phyloP scores from a whole-genome alignment of 2,888 invertebrate species.

The Lepas anatifera region DNA sequence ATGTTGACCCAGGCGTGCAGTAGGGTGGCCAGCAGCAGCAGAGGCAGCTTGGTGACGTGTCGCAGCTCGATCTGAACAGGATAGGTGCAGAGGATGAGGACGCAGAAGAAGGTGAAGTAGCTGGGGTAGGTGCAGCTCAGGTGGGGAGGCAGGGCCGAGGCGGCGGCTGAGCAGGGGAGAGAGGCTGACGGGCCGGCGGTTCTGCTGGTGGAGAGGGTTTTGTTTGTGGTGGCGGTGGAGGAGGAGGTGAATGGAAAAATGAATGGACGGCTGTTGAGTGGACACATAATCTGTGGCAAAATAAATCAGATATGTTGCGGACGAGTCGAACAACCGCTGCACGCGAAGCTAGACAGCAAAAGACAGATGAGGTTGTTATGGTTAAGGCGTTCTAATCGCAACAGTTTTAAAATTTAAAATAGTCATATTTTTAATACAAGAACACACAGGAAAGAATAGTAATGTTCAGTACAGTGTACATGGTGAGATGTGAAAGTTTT shows the following conservation, averaged over 20 bases:
- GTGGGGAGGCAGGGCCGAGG: not conserved
- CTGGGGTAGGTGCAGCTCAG: slow-evolving; percentile 51
- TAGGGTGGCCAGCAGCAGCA: slow-evolving; percentile 48
- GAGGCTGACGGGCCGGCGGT: not conserved
- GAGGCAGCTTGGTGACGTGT: slow-evolving; percentile 51
- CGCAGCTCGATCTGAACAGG: slow-evolving; percentile 58
- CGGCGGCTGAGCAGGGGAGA: not conserved
- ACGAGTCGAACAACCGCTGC: no score
- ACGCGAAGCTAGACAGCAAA: no score
- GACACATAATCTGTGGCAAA: not conserved
- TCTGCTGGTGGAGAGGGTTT: no score
- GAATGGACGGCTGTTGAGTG: not conserved
- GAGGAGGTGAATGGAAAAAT: no score
- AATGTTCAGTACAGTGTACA: no score
- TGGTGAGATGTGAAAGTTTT: no score
- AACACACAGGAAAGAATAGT: no score
- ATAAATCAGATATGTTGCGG: no score
- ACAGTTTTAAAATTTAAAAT: not conserved
- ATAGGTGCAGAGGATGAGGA: slow-evolving; percentile 53
- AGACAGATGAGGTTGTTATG: not conserved
- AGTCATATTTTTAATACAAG: no score
- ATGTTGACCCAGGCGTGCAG: slow-evolving; percentile 10
- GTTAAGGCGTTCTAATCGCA: no score
- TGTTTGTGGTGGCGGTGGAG: no score
- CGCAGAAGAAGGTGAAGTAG: slow-evolving; percentile 57